Conservation (phyloP, 2,113 vertebrate species). For the Macrotus californicus region DNA sequence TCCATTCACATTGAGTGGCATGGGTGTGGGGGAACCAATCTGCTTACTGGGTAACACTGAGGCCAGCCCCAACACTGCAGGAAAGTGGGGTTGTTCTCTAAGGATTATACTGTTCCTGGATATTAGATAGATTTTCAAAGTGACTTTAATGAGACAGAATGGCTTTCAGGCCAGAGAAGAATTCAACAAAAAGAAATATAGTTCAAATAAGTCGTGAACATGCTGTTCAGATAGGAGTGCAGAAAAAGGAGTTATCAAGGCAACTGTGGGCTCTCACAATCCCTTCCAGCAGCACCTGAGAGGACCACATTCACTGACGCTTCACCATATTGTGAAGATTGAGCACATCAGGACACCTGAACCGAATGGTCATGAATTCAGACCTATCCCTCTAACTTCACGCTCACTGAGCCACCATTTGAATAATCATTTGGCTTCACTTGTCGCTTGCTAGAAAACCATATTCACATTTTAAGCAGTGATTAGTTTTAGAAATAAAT, state of each 20-base stretch:
- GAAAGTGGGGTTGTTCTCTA: background rate
- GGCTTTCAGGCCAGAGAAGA: background rate
- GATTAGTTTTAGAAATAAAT: background rate
- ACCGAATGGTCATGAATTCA: background rate
- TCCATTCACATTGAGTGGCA: no score
- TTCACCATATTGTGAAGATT: background rate
- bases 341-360: background rate
- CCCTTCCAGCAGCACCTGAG: background rate
- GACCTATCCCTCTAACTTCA: background rate
- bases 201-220: background rate
- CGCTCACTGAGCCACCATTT: background rate
- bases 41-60: background rate
- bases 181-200: background rate
- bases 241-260: background rate
- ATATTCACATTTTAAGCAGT: background rate
- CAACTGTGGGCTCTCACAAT: background rate
- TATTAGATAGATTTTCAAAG: background rate
- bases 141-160: background rate
- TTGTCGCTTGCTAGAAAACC: background rate
- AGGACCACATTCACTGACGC: background rate
- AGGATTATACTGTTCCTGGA: background rate
- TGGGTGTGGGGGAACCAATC: background rate
- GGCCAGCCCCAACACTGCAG: background rate
- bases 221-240: background rate
- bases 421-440: background rate